phyloP scores from a whole-genome alignment of 1,140 invertebrate species.

The Orius laevigatus region DNA sequence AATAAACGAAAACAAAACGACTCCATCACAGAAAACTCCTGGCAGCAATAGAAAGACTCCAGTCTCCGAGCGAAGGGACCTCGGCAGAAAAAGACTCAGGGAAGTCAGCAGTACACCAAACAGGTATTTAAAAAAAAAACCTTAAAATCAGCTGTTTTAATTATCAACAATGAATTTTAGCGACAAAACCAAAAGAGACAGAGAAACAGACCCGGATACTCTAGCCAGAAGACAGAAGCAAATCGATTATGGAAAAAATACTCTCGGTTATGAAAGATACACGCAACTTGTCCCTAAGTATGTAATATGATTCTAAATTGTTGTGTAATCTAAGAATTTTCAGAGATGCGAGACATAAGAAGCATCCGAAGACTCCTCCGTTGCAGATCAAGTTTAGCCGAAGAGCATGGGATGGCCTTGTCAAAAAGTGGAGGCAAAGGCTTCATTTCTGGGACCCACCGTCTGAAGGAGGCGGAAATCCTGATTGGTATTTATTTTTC shows the following conservation, averaged over 20 bases:
- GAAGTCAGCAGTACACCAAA: background rate
- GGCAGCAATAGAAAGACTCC: background rate
- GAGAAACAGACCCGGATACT: constrained; percentile 54
- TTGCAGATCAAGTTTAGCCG: constrained; percentile 75
- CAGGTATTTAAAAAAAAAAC: background rate
- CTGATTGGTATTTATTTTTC: constrained; percentile 12
- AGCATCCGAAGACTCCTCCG: constrained; percentile 74
- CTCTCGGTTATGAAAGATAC: constrained; percentile 72
- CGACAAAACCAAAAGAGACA: constrained; percentile 25
- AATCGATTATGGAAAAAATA: constrained; percentile 91
- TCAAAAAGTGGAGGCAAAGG: constrained; percentile 71
- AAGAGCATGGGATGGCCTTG: constrained; percentile 73
- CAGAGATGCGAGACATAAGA: constrained; percentile 43
- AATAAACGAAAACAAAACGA: no score
- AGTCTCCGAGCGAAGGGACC: background rate
- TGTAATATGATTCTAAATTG: constrained; percentile 22
- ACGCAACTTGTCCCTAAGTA: constrained; percentile 53
- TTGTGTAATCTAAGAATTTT: constrained; percentile 20
- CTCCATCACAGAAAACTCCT: background rate
- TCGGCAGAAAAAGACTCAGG: constrained; percentile 1
- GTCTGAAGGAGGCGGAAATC: constrained; percentile 22
- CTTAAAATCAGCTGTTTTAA: background rate
- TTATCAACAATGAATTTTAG: constrained; percentile 1
- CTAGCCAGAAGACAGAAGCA: constrained; percentile 73
- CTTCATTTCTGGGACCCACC: constrained; percentile 68